Conservation (phyloP, 2,888 invertebrate species). For the Palloptera scutellata region DNA sequence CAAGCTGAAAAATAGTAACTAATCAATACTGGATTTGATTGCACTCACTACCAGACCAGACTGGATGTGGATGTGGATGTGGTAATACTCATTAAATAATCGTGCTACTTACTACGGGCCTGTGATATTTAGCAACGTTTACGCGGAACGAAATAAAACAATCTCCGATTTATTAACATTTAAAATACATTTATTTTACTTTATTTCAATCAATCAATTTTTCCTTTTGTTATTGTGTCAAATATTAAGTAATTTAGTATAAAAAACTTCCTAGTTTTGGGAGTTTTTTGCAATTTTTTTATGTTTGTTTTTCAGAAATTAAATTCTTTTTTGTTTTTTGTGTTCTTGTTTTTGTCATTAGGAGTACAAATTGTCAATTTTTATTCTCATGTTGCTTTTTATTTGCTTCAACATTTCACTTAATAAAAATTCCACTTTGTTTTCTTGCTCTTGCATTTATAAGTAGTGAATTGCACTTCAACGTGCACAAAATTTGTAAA, state of each 20-base stretch:
- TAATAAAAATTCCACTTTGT: slow-evolving; percentile 24
- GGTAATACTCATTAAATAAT: too few relatives aligned
- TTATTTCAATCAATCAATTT: too few relatives aligned
- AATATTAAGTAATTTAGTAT: neutral
- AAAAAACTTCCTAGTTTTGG: slow-evolving; percentile 28
- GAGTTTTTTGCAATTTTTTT: slow-evolving; percentile 24
- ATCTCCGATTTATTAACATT: too few relatives aligned
- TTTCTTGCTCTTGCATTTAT: slow-evolving; percentile 30
- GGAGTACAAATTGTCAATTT: slow-evolving; percentile 1
- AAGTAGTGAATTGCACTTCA: slow-evolving; percentile 32
- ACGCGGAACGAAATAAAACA: too few relatives aligned
- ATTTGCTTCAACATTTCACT: slow-evolving; percentile 13
- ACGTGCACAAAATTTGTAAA: slow-evolving; percentile 28
- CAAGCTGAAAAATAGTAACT: too few relatives aligned
- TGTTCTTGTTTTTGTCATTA: neutral
- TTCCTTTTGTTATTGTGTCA: neutral
- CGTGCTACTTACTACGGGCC: too few relatives aligned
- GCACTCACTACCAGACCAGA: too few relatives aligned
- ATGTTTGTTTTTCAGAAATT: too few relatives aligned
- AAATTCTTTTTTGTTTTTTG: neutral
- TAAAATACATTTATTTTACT: too few relatives aligned
- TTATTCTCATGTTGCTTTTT: neutral
- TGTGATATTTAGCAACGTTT: too few relatives aligned
- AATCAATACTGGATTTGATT: too few relatives aligned
- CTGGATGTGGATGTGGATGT: too few relatives aligned